These are phyloP conservation scores for Ivindomyrus marchei DNA, from an alignment of 2,113 vertebrate genomes.

Conservation along the genomic window DNA sequence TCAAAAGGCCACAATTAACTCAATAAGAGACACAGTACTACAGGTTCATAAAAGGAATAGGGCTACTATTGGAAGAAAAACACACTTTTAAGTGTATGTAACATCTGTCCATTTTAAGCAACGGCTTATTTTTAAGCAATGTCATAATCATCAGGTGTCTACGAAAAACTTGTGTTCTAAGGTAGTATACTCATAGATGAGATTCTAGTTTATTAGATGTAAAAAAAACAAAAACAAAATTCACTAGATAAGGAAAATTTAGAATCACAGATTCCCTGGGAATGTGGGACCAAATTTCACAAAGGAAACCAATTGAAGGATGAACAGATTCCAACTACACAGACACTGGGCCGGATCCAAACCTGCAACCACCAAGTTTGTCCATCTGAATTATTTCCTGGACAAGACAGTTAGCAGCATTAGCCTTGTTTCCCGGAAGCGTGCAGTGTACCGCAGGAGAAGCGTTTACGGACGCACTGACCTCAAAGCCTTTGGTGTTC, in stretches of 20 bases:
- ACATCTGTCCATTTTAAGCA: not conserved
- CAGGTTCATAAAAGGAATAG: not conserved
- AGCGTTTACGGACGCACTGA: slow-evolving; percentile 43
- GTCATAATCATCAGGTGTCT: not conserved
- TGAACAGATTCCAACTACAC: not conserved
- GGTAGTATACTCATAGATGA: not conserved
- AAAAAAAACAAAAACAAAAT: not conserved
- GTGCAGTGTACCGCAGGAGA: not conserved
- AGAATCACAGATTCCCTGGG: not conserved
- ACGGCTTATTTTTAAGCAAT: not conserved
- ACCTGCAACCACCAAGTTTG: not conserved
- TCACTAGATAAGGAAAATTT: not conserved
- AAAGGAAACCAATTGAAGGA: not conserved
- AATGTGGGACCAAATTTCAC: not conserved
- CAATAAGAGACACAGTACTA: not conserved
- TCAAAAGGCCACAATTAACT: not conserved
- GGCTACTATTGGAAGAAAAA: not conserved
- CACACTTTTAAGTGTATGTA: not conserved
- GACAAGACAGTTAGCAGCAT: not conserved
- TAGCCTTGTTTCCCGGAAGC: not conserved
- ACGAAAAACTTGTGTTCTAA: not conserved
- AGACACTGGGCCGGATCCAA: not conserved
- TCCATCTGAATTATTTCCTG: not conserved
- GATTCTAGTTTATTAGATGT: not conserved
- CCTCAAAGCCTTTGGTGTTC: slow-evolving; percentile 86